Evolutionary conservation across 2,797 vertebrate species (phyloP), one percentile per base, ranked within the genome.

Genomic region (Lepidocolaptes lacrymiger): DNA sequence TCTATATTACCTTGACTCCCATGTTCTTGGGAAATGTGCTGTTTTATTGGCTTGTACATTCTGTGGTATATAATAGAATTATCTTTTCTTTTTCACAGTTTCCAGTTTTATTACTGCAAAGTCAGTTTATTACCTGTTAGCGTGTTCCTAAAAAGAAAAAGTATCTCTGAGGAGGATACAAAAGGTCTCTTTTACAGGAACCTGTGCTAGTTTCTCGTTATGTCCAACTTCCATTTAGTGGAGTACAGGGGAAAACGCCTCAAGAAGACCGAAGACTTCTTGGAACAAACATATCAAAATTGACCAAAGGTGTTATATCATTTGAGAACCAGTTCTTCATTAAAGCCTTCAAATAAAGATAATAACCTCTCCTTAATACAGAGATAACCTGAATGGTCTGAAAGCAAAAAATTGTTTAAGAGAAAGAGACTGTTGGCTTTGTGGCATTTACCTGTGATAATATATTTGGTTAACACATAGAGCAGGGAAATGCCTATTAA

Each of bases 81-180:
- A 86, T 91, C 77, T 88, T 96, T 86, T 48, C 37, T 94, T 92
- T 94, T 95, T 86, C 93, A 91, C 72, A 81, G 75, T 86, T 96
- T 93, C 79, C 73, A 93, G 72, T 96, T 97, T 96, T 96, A 96
- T 95, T 95, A 82, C 91, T 76, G 58, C 48, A 86, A 94, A 96
- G 61, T 90, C 37, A 2, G 56, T 97, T 96, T 96, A 97, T 96
- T 95, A 87, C 84, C 71, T 92, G 46, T 93, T 96, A 96, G 7
- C 39, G 77, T 85, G 79, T 75, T 93, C 78, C 55, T 79, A 75
- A 92, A 91, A 79, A 66, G 27, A 41, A 34, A 74, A 82, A 7
- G 2, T 74, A 26, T 37, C 14, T 76, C 52, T 44, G 13, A 56
- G 59, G 18, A 90, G 15, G 23, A 71, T 93, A 85, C 77, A 48